Evolutionary conservation across 1,140 invertebrate genomes (phyloP).

Genomic region (Nephila pilipes): DNA sequence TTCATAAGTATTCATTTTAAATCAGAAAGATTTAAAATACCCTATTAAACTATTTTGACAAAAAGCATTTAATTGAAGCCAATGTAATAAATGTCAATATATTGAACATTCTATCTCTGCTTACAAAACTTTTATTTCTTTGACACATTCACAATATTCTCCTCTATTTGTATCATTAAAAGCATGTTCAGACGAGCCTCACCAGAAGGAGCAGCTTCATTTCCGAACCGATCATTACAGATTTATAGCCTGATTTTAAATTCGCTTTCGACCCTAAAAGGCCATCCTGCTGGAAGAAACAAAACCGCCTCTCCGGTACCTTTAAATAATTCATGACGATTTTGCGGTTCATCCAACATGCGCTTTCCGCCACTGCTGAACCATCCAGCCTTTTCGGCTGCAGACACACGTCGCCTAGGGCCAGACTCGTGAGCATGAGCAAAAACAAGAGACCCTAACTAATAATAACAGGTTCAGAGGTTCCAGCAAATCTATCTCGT

Average conservation of each 20-base stretch:
- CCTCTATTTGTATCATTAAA: neutral
- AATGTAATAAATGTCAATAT: too few species aligned
- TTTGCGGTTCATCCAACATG: neutral
- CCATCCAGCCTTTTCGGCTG: neutral
- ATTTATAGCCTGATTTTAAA: neutral
- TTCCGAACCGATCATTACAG: neutral
- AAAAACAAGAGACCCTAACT: neutral
- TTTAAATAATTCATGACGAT: constrained; percentile 5
- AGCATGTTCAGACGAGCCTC: neutral
- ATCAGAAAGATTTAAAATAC: too few species aligned
- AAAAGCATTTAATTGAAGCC: too few species aligned
- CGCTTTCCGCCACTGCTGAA: neutral
- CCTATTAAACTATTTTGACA: too few species aligned
- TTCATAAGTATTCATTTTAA: too few species aligned
- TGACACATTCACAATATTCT: too few species aligned
- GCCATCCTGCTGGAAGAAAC: neutral
- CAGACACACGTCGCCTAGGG: neutral
- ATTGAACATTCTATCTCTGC: too few species aligned
- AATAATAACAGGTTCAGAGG: constrained; percentile 12
- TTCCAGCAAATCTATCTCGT: neutral
- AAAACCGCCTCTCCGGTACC: neutral
- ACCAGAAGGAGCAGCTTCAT: neutral
- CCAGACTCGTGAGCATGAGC: neutral
- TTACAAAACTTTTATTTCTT: too few species aligned
- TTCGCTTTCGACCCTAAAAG: neutral